Conservation (phyloP, 2,888 invertebrate species). For the Vanessa cardui region DNA sequence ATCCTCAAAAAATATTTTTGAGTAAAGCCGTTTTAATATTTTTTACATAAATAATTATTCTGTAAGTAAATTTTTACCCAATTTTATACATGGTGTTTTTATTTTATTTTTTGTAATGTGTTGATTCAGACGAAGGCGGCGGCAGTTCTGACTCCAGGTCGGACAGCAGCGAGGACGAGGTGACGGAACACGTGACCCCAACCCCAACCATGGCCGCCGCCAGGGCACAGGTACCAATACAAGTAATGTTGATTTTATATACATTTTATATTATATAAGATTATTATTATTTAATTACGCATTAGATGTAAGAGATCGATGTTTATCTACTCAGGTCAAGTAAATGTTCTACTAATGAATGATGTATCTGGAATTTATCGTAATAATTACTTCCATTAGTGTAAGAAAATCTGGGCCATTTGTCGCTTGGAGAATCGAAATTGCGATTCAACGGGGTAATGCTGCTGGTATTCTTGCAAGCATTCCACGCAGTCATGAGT, state of each 20-base stretch:
- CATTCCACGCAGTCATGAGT: too few relatives aligned
- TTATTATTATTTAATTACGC: neutral
- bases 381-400: too few relatives aligned
- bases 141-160: conserved; percentile 82
- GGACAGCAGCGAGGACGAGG: conserved; percentile 91
- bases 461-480: too few relatives aligned
- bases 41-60: too few relatives aligned
- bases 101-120: neutral
- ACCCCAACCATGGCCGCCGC: conserved; percentile 73
- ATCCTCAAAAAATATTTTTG: too few relatives aligned
- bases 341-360: neutral
- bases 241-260: conserved; percentile 28
- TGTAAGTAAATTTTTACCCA: too few relatives aligned
- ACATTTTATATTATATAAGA: conserved; percentile 5
- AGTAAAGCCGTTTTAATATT: too few relatives aligned
- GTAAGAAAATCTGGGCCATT: too few relatives aligned
- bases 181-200: conserved; percentile 86
- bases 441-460: too few relatives aligned
- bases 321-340: neutral
- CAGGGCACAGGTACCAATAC: conserved; percentile 67
- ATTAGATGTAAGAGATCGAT: neutral
- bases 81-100: too few relatives aligned
- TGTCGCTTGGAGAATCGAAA: too few relatives aligned
- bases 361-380: neutral
- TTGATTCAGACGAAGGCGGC: conserved; percentile 85